A percentile compares a stretch with the other conserved stretches of the same genome.
These are phyloP conservation scores for Holothuria leucospilota DNA, from an alignment of 53 echinoderm and acorn worm genomes.

Conservation along the genomic window DNA sequence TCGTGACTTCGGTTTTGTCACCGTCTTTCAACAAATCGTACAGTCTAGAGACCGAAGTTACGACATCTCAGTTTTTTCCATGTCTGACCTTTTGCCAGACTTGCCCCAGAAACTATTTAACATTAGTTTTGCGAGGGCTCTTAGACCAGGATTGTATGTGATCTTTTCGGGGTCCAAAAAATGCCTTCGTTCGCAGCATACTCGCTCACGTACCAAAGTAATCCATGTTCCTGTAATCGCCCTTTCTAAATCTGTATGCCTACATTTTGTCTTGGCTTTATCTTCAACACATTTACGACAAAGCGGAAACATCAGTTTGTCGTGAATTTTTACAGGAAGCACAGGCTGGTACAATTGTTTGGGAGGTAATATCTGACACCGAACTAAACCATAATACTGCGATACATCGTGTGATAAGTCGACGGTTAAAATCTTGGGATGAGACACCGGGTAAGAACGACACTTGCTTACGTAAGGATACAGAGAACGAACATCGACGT, in stretches of 20 bases:
- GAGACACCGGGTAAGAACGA: conserved; percentile 56
- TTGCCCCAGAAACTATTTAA: conserved; percentile 60
- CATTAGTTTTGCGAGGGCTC: conserved; percentile 59
- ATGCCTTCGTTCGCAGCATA: conserved; percentile 64
- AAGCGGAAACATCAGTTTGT: conserved; percentile 70
- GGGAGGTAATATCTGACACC: conserved; percentile 62
- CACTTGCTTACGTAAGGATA: conserved; percentile 74
- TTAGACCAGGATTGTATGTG: conserved; percentile 49
- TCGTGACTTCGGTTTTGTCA: conserved; percentile 38
- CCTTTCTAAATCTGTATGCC: conserved; percentile 36
- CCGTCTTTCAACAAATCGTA: conserved; percentile 3
- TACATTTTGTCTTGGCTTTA: conserved; percentile 46
- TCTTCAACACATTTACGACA: conserved; percentile 66
- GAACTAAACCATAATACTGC: conserved; percentile 64
- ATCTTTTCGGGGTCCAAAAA: conserved; percentile 56
- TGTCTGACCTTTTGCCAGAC: conserved; percentile 16
- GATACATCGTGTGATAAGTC: conserved; percentile 37
- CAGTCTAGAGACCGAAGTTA: background rate
- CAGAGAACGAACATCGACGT: conserved; percentile 70
- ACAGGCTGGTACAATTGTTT: conserved; percentile 61
- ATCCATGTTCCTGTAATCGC: conserved; percentile 68
- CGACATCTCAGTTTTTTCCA: conserved; percentile 24
- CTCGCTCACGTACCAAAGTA: conserved; percentile 51
- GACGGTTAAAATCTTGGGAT: conserved; percentile 53
- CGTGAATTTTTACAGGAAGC: conserved; percentile 50